Base-by-base conservation (phyloP, 2,888 invertebrate species). In the Ligdia adustata region DNA sequence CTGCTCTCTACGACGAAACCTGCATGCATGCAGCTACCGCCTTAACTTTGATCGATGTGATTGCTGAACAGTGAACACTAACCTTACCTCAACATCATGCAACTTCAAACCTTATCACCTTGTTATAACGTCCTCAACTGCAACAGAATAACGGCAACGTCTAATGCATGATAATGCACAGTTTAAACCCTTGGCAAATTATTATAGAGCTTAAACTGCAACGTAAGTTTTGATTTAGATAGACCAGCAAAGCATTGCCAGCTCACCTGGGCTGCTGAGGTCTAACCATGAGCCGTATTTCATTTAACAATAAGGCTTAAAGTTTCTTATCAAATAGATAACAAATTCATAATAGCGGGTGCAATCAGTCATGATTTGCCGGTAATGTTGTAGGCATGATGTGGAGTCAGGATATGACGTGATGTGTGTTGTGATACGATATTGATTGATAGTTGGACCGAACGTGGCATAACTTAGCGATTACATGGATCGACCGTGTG, bases 321-420 rank as follows among this genome's bases (percentile, higher is more conserved):
- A 37, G 4, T 41, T 6, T 1, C 4, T 6, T 7, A 5, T 13
- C 1, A 3, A 11, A 14, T 14, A 27, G 22, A 11, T 11, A 2
- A 26, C 18, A 28, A 14, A 35, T 22, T 38, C 38, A 42, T 39
- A 33, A 20, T 34, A 35, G 38, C 34, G 34, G 50, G 13, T 46
- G 57, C 68, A 60, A 80, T 82, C 75, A 72, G 75, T 82, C 82
- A 82, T 79, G 71, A 79, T 82, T 73, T 74, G 75, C 74, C 67
- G 68, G 60, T 72, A 72, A 78, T 75, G 71, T 56, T 34, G 20
- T 38, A 38, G 29, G 28, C 48, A 44, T 39, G 46, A 48, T 42
- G 26, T 16, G 35, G 22, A 39, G 32, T 48, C 46, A 38, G 49
- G 41, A 22, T 42, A 18, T 38, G 60, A 57, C 31, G 46, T 40